Conservation (phyloP, 2,113 vertebrate species). For the Melierax canorus region DNA sequence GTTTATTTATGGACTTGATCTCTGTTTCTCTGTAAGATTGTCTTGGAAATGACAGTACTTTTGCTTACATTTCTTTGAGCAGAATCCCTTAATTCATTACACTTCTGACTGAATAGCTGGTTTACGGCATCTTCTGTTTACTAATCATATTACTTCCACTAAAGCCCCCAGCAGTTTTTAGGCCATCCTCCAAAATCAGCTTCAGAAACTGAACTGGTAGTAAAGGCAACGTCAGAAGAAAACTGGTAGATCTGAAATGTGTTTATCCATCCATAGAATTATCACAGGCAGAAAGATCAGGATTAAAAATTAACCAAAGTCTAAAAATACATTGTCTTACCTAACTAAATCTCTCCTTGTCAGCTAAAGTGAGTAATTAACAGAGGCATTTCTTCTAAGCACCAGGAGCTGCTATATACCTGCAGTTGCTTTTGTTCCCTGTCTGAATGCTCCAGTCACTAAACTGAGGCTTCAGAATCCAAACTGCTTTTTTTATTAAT, state of each 20-base stretch:
- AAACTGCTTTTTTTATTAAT: background rate
- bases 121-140: background rate
- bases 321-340: conserved; percentile 32
- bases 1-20: background rate
- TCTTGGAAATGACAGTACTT: background rate
- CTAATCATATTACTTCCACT: background rate
- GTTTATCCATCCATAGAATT: conserved; percentile 7
- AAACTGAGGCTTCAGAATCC: background rate
- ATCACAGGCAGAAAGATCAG: conserved; percentile 21
- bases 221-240: background rate
- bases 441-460: background rate
- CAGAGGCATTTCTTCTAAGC: background rate
- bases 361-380: background rate
- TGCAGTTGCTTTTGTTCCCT: background rate
- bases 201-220: background rate
- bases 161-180: background rate
- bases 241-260: background rate
- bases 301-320: conserved; percentile 41
- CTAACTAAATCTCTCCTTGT: conserved; percentile 11
- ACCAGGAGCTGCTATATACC: background rate
- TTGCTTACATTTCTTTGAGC: background rate
- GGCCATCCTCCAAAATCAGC: background rate
- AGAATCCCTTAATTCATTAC: background rate
- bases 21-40: background rate
- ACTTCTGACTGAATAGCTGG: background rate